A percentile compares a stretch with the other conserved stretches of the same genome.
Conservation (phyloP, 2,113 vertebrate species). For the Proteles cristata region DNA sequence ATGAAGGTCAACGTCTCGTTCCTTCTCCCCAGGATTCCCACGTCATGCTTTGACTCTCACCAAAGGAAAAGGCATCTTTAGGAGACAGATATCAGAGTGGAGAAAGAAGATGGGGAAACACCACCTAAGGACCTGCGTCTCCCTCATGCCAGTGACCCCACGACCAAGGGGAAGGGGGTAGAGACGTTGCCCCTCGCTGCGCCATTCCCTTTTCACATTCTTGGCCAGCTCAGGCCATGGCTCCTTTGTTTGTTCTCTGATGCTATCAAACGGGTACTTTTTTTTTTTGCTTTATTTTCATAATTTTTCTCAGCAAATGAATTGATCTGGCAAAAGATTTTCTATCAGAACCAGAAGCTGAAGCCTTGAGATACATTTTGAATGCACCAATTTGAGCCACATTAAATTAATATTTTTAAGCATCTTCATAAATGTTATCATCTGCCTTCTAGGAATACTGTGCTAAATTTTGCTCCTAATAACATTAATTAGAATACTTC, state of each 20-base stretch:
- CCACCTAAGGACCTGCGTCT: background rate
- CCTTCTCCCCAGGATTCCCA: background rate
- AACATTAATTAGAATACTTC: background rate
- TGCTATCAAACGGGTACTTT: background rate
- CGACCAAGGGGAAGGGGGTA: too few relatives aligned
- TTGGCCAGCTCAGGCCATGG: too few relatives aligned
- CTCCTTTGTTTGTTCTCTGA: background rate
- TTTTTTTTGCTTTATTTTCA: background rate
- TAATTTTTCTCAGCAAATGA: background rate
- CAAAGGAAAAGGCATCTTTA: background rate
- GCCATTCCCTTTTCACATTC: background rate
- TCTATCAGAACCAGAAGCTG: background rate
- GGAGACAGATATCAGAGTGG: background rate
- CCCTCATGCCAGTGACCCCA: too few relatives aligned
- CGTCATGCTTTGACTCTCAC: background rate
- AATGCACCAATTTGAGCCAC: background rate
- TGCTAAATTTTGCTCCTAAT: background rate
- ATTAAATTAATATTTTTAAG: background rate
- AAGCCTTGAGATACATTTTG: background rate
- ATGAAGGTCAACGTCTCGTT: background rate
- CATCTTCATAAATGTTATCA: background rate
- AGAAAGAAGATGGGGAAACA: background rate
- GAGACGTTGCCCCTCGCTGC: fast-evolving
- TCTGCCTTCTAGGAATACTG: background rate
- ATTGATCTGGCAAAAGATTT: background rate